phyloP scores from a whole-genome alignment of 2,113 vertebrate genomes.

The Toxostoma redivivum region DNA sequence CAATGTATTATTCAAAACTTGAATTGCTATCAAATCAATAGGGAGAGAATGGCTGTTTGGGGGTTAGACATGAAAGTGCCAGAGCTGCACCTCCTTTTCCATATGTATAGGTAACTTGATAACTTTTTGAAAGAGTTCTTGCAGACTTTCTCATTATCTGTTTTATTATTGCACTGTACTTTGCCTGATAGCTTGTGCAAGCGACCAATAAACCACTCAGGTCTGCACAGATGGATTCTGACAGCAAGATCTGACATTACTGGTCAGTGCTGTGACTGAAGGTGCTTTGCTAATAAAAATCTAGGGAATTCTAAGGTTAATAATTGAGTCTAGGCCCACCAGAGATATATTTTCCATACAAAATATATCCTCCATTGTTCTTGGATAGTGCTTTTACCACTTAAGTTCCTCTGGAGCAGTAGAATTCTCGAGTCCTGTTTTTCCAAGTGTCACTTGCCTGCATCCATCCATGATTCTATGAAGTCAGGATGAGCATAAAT shows the following conservation, averaged over 20 bases:
- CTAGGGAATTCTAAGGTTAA: background rate
- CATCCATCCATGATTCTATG: background rate
- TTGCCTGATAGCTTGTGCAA: background rate
- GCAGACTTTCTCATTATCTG: background rate
- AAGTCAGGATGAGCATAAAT: background rate
- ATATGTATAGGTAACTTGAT: background rate
- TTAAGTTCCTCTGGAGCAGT: background rate
- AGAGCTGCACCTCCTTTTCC: background rate
- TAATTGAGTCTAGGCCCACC: background rate
- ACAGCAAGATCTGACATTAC: background rate
- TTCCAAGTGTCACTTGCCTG: background rate
- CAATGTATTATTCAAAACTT: background rate
- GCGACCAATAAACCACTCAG: background rate
- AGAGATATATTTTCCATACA: background rate
- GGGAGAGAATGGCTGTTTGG: background rate
- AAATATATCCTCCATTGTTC: background rate
- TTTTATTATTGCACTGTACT: background rate
- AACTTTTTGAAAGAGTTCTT: background rate
- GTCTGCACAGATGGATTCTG: background rate
- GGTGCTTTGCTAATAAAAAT: background rate
- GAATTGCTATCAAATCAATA: background rate
- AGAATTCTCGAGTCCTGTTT: background rate
- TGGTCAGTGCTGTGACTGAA: background rate
- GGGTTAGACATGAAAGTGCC: background rate
- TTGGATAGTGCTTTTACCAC: background rate